phyloP scores from a whole-genome alignment of 1,140 invertebrate species.

The Coelopa frigida region DNA sequence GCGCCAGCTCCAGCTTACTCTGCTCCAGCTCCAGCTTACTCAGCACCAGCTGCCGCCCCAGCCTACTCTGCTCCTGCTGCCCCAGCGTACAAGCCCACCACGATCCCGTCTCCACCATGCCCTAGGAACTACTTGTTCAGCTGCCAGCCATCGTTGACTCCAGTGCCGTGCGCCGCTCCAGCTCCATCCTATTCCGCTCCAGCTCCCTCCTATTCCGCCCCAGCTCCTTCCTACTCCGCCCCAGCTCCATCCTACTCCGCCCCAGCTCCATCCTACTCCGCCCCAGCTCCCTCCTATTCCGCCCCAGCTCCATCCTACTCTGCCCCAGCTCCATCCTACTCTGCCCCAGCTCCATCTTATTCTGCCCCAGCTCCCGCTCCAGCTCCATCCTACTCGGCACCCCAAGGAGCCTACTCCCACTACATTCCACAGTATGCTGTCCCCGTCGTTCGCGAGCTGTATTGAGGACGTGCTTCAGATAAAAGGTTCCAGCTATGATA shows the following conservation, averaged over 20 bases:
- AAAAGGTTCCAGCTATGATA: too few species aligned
- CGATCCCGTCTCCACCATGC: slow-evolving; percentile 20
- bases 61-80: slow-evolving; percentile 15
- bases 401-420: too few species aligned
- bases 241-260: neutral
- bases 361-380: too few species aligned
- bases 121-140: slow-evolving; percentile 8
- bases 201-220: slow-evolving; percentile 19
- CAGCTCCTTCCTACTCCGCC: slow-evolving; percentile 13
- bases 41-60: slow-evolving; percentile 14
- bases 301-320: neutral
- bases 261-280: neutral
- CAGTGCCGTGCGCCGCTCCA: slow-evolving; percentile 4
- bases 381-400: too few species aligned
- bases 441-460: too few species aligned
- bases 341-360: too few species aligned
- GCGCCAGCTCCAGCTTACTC: slow-evolving; percentile 12
- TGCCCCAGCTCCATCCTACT: too few species aligned
- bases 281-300: neutral
- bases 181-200: slow-evolving; percentile 14
- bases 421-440: too few species aligned
- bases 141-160: slow-evolving; percentile 1
- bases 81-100: slow-evolving; percentile 16
- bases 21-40: slow-evolving; percentile 15
- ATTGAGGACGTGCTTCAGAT: too few species aligned